A percentile compares a stretch with the other conserved stretches of the same genome.
Evolutionary conservation across 2,888 invertebrate species (phyloP).

Genomic region (Drosophila kuntzei): DNA sequence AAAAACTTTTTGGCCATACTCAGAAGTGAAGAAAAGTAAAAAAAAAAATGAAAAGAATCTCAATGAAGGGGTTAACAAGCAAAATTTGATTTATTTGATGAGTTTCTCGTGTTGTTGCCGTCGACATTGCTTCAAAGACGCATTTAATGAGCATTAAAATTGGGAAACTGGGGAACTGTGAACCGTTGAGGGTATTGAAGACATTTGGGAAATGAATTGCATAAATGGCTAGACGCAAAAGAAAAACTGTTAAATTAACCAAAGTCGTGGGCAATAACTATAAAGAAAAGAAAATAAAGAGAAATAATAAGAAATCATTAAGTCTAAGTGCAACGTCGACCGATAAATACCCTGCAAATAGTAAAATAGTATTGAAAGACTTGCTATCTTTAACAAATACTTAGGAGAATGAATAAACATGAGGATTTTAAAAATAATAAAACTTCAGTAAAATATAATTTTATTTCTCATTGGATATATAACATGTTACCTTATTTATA

Average conservation of each 20-base stretch:
- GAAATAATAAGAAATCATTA: not conserved
- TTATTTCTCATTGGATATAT: too few species aligned
- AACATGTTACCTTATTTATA: too few species aligned
- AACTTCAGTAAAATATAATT: too few species aligned
- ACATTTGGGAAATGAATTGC: conserved; percentile 51
- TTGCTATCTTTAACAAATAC: too few species aligned
- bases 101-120: conserved; percentile 63
- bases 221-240: conserved; percentile 28
- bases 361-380: not conserved
- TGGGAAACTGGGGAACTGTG: conserved; percentile 28
- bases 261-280: conserved; percentile 33
- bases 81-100: conserved; percentile 81
- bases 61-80: conserved; percentile 78
- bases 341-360: not conserved
- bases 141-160: conserved; percentile 74
- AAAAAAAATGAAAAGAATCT: conserved; percentile 67
- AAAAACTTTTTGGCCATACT: conserved; percentile 49
- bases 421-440: too few species aligned
- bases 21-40: conserved; percentile 8
- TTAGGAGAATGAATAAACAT: too few species aligned
- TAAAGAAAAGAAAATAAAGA: conserved; percentile 4
- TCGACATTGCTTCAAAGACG: conserved; percentile 45
- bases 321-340: not conserved
- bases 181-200: conserved; percentile 20
- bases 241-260: conserved; percentile 41